Evolutionary conservation across 2,888 invertebrate species (phyloP), one percentile per base, ranked within the genome.

Genomic region (Oeneis ivallda): DNA sequence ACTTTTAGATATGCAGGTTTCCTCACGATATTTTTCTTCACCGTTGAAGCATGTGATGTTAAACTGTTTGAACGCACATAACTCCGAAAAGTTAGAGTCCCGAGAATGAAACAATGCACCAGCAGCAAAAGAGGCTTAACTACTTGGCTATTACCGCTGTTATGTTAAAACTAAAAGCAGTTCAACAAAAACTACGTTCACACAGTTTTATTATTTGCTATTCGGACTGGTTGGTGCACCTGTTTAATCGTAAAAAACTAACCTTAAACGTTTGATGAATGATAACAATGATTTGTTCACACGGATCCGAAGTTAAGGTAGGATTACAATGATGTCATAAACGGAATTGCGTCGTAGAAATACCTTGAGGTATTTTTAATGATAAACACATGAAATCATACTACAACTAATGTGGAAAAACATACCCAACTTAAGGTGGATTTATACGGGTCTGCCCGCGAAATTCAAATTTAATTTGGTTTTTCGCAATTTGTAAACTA

Each of bases 221-320:
- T 26, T 26, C 1, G 26, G 26, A 26, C 1, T 4, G 26, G 26
- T 26, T 4, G 3, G 1, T 26, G 5, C 26, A 45, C 45, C n/a
- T 45, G 5, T n/a, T 45, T 7, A n/a, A 17, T 49, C 9, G 8
- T 39, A 41, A 41, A 56, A 56, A 39, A 56, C n/a, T 56, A 56
- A 56, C 56, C 56, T 56, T 67, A 67, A 66, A 68, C 59, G 59
- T 64, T 61, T 64, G 61, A 10, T 59, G 45, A 56, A 67, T 66
- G 67, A 65, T 65, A 64, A 62, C 62, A 64, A 10, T 11, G 63
- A 62, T 68, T 74, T 68, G 69, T 73, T 72, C 73, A 71, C 76
- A 76, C 76, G 79, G 77, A 79, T 76, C 49, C 49, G 74, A 77
- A 75, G 64, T 70, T 62, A 62, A 60, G 64, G 62, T 61, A 66